Evolutionary conservation across 2,113 vertebrate species (phyloP).

Genomic region (Melierax canorus): DNA sequence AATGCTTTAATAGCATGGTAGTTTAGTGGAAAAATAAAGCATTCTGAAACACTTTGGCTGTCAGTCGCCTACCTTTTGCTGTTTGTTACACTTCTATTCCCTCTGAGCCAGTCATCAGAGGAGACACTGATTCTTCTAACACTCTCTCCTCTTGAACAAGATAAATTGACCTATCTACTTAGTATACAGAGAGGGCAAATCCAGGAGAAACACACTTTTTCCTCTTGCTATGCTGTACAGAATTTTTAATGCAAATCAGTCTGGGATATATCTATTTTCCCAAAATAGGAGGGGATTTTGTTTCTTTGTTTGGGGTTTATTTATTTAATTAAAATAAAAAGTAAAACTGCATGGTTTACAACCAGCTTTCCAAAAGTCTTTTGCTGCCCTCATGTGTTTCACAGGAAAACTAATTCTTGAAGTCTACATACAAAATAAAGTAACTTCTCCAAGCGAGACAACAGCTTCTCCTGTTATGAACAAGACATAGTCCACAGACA

Average conservation of each 20-base stretch:
- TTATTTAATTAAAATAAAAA: background rate
- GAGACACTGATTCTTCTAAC: background rate
- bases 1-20: background rate
- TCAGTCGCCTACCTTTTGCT: background rate
- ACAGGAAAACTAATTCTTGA: background rate
- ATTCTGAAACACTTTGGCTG: background rate
- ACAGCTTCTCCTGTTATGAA: background rate
- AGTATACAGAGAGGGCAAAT: background rate
- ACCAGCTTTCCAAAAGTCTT: background rate
- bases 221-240: background rate
- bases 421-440: background rate
- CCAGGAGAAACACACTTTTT: background rate
- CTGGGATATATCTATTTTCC: background rate
- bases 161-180: background rate
- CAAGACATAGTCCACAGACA: background rate
- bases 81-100: background rate
- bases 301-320: background rate
- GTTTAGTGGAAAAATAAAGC: background rate
- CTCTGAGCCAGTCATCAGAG: background rate
- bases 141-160: background rate
- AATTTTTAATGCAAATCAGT: background rate
- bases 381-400: conserved; percentile 57
- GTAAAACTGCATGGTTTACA: background rate
- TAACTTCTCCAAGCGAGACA: background rate
- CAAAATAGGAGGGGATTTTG: background rate